Evolutionary conservation across 2,113 vertebrate genomes (phyloP).

Genomic region (Pomatorhinus ruficollis): DNA sequence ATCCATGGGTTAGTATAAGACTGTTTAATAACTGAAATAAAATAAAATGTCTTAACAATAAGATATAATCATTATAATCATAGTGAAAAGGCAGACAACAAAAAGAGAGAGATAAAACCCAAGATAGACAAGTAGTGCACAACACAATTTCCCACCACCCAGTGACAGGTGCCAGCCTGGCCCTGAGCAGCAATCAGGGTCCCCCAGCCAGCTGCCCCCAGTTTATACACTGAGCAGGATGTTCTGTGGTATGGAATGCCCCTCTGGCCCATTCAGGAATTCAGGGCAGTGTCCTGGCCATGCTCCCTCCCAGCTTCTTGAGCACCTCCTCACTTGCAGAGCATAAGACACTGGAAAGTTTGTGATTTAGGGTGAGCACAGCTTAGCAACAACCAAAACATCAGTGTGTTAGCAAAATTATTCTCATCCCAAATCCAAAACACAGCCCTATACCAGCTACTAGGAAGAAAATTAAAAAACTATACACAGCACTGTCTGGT

Average conservation of each 20-base stretch:
- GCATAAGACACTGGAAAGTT: not conserved
- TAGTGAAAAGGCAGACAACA: not conserved
- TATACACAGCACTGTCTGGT: not conserved
- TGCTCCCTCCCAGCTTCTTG: not conserved
- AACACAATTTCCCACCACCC: not conserved
- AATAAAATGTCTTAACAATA: not conserved
- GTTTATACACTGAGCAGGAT: not conserved
- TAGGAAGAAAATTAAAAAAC: not conserved
- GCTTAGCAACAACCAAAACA: not conserved
- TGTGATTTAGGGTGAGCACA: not conserved
- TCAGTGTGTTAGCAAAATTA: not conserved
- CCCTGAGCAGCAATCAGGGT: not conserved
- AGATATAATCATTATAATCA: fast-evolving
- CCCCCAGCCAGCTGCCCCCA: not conserved
- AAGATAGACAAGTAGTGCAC: not conserved
- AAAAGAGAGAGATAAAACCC: not conserved
- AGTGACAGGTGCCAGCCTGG: not conserved
- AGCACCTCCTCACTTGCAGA: not conserved
- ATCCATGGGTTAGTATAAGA: not conserved
- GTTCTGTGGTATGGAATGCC: not conserved
- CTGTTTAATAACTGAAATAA: not conserved
- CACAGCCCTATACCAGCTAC: not conserved
- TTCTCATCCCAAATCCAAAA: not conserved
- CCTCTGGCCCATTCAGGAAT: not conserved
- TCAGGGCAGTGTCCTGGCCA: not conserved